Percentiles rank a stretch among this genome's conserved stretches.
Conservation (phyloP, 2,797 vertebrate species). For the Natrix natrix region DNA sequence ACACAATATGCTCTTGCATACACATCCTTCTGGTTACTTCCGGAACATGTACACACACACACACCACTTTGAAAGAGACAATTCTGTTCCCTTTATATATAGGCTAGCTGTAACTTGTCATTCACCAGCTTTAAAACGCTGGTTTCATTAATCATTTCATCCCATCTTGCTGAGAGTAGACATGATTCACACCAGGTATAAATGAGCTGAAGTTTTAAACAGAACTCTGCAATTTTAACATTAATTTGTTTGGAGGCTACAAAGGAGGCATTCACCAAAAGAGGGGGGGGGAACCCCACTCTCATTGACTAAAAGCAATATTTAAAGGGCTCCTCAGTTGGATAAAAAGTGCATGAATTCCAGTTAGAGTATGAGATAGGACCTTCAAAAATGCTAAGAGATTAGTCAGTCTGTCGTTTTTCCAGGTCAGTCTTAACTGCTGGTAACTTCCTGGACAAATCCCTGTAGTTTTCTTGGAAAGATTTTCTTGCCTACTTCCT, state of each 20-base stretch:
- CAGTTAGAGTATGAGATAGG: background rate
- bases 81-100: background rate
- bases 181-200: background rate
- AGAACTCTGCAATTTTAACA: background rate
- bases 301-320: background rate
- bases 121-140: background rate
- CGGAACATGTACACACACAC: background rate
- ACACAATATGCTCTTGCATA: slow-evolving; percentile 12
- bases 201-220: background rate
- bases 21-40: background rate
- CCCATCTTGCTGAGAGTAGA: background rate
- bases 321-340: background rate
- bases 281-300: background rate
- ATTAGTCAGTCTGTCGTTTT: background rate
- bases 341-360: background rate
- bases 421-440: background rate
- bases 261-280: background rate
- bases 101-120: background rate
- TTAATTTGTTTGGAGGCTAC: background rate
- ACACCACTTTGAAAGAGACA: background rate
- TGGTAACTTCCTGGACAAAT: background rate
- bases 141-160: background rate
- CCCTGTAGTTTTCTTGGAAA: background rate
- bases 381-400: background rate
- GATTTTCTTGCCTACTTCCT: background rate